Evolutionary conservation across 2,888 invertebrate genomes (phyloP), one percentile per base, ranked within the genome.

Genomic region (Leucoptera coffeella): DNA sequence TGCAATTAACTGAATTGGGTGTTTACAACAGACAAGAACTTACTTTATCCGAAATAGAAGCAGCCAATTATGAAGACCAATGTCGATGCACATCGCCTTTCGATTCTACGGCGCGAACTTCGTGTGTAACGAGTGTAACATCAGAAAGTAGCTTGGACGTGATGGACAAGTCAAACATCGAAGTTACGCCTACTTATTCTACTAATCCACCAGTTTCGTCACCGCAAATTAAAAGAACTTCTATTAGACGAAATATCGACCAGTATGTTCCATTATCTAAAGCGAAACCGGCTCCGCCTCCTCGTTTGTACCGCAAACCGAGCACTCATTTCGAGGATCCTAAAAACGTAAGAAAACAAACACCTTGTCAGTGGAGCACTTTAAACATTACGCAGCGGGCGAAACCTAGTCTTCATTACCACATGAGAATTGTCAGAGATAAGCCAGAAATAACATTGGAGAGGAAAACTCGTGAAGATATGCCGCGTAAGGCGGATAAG

Each of bases 41-140:
- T 23, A 74, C 75, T 0, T 41, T 76, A 24, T 75, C 75, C 7
- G 77, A 78, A 47, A 72, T 75, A 25, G 75, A 74, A 40, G 73
- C 73, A 4, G 71, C 73, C 17, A 74, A 75, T 31, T 82, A 77
- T 41, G 82, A 82, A 48, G 74, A 77, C 30, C 80, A 83, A 39
- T 84, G 83, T 45, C 73, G 78, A 31, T 83, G 82, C 44, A 80
- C 79, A 2, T 84, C 83, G 2, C 82, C 83, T 1, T 83, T 83
- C 42, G 81, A 78, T 9, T 82, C 82, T 2, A 82, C 82, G 1
- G 82, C 83, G 2, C 61, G 81, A 32, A 80, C 81, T 14, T 81
- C 81, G 3, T 76, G 75, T 35, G 75, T 73, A 27, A 65, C 69
- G 4, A 74, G 75, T 33, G 69, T 73, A 4, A 74, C 74, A 4